Conservation (phyloP, 2,797 vertebrate species). For the Amniataba percoides region DNA sequence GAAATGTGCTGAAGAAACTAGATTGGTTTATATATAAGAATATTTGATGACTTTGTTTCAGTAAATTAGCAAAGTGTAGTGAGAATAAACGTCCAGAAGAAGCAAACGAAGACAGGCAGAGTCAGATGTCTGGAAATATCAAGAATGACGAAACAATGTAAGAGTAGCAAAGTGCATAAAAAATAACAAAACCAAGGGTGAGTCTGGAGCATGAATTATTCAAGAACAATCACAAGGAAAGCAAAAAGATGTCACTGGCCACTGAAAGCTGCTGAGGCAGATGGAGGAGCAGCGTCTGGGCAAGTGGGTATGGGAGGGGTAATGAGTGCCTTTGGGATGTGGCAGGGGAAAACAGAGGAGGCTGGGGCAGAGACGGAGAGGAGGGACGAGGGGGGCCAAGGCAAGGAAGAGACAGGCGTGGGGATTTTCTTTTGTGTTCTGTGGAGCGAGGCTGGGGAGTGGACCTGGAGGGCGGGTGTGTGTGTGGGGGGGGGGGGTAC, state of each 20-base stretch:
- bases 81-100: neutral
- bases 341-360: conserved; percentile 45
- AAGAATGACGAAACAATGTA: conserved; percentile 15
- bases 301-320: conserved; percentile 38
- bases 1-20: neutral
- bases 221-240: conserved; percentile 65
- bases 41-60: neutral
- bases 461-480: conserved; percentile 9
- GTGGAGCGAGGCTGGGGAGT: conserved; percentile 10
- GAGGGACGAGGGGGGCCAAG: conserved; percentile 3
- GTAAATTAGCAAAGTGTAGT: neutral
- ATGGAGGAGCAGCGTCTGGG: conserved; percentile 51
- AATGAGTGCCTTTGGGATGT: conserved; percentile 62
- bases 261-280: conserved; percentile 60
- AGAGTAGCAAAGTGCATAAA: neutral
- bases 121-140: conserved; percentile 30
- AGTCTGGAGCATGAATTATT: conserved; percentile 76
- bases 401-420: conserved; percentile 37
- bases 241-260: conserved; percentile 67
- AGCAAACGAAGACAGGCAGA: neutral
- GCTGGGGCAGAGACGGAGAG: conserved; percentile 35
- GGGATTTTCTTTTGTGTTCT: conserved; percentile 73
- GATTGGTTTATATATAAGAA: neutral
- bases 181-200: conserved; percentile 42
- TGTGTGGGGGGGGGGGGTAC: neutral